phyloP scores from a whole-genome alignment of 2,888 invertebrate species.

The Trichogramma evanescens region DNA sequence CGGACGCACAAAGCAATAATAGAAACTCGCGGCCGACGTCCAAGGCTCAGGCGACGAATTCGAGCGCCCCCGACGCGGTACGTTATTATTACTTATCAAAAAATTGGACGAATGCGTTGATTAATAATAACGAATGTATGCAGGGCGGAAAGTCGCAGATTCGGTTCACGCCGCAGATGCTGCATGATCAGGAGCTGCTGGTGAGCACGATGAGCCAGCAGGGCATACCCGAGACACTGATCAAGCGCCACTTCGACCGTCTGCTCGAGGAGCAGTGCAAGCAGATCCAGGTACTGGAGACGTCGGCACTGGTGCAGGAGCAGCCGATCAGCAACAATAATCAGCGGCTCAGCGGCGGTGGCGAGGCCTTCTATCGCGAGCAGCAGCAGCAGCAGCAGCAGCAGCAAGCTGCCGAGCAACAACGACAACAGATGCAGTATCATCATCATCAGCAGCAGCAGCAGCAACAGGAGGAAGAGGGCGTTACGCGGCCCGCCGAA shows the following conservation, averaged over 20 bases:
- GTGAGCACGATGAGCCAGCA: conserved; percentile 36
- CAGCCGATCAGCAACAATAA: background rate
- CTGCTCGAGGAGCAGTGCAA: conserved; percentile 35
- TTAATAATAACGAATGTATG: background rate
- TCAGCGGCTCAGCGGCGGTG: background rate
- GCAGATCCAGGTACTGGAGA: conserved; percentile 27
- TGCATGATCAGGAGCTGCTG: conserved; percentile 37
- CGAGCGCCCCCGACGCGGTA: too few relatives aligned
- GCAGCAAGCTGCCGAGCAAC: background rate
- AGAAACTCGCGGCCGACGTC: too few relatives aligned
- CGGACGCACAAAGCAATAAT: too few relatives aligned
- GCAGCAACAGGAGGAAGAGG: background rate
- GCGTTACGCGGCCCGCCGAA: background rate
- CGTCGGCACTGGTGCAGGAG: background rate
- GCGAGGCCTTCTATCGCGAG: background rate
- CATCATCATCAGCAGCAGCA: conserved; percentile 15
- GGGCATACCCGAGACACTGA: conserved; percentile 32
- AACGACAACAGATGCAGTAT: conserved; percentile 6
- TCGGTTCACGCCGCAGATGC: conserved; percentile 34
- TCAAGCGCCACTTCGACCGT: conserved; percentile 37
- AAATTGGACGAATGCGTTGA: too few relatives aligned
- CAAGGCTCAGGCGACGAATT: too few relatives aligned
- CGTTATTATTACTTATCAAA: too few relatives aligned
- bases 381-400: background rate
- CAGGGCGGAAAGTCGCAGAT: background rate